Evolutionary conservation across 2,888 invertebrate species (phyloP).

Genomic region (Lordiphosa andalusiaca): DNA sequence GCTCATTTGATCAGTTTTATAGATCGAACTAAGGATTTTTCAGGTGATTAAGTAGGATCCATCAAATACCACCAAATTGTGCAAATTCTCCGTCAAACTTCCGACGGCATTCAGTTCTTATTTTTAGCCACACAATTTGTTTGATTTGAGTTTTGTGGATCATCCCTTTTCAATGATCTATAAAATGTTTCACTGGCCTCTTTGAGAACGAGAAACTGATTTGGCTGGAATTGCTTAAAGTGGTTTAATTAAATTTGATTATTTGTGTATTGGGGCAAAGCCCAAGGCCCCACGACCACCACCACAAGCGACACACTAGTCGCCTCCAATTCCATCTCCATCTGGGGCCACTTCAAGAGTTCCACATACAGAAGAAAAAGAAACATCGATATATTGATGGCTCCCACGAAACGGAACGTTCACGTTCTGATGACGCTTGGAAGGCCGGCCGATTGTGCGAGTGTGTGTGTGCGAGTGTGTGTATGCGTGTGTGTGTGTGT

Average conservation of each 20-base stretch:
- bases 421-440: constrained; percentile 8
- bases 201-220: not conserved
- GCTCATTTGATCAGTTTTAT: too few relatives aligned
- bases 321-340: too few relatives aligned
- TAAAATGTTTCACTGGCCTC: constrained; percentile 1
- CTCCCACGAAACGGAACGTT: constrained; percentile 17
- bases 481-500: not conserved
- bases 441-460: not conserved
- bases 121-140: not conserved
- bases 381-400: constrained; percentile 19
- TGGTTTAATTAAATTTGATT: constrained; percentile 65
- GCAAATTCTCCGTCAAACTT: too few relatives aligned
- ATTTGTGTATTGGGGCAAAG: constrained; percentile 27
- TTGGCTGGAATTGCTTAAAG: constrained; percentile 27
- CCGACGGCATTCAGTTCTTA: too few relatives aligned
- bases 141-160: not conserved
- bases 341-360: not conserved
- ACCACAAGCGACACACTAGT: constrained; percentile 1
- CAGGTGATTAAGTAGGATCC: too few relatives aligned
- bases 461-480: too few relatives aligned
- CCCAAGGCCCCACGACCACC: too few relatives aligned
- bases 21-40: too few relatives aligned
- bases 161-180: too few relatives aligned
- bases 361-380: not conserved
- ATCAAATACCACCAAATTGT: too few relatives aligned